These are phyloP conservation scores for Ochlodes sylvanus DNA, from an alignment of 2,888 invertebrate genomes.

Conservation along the genomic window DNA sequence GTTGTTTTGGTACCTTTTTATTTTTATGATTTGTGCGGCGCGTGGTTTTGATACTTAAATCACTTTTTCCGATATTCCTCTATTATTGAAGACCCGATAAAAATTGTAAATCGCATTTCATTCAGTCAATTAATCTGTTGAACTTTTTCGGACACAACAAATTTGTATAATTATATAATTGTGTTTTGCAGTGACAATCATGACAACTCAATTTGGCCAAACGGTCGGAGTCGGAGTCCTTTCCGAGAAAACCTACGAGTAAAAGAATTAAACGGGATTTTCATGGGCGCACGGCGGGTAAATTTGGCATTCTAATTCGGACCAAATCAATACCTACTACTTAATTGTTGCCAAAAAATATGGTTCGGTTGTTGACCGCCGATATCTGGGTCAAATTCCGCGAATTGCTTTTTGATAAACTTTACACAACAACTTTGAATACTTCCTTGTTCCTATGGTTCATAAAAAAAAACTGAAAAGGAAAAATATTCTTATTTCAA, in stretches of 20 bases:
- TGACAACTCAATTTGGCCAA: neutral
- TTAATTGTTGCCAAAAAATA: constrained; percentile 22
- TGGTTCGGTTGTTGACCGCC: constrained; percentile 19
- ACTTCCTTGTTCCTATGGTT: neutral
- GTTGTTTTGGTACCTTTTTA: too few relatives aligned
- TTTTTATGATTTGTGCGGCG: too few relatives aligned
- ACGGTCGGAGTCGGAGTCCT: constrained; percentile 6
- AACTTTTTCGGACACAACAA: neutral
- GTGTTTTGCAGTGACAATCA: neutral
- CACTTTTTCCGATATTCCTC: too few relatives aligned
- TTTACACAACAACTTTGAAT: neutral
- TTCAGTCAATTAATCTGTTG: too few relatives aligned
- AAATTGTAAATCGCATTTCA: too few relatives aligned
- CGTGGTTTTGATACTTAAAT: too few relatives aligned
- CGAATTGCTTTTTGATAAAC: constrained; percentile 13
- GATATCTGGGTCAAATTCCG: constrained; percentile 10
- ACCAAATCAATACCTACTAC: constrained; percentile 28
- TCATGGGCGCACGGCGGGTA: neutral
- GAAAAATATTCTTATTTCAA: too few relatives aligned
- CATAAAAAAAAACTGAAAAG: too few relatives aligned
- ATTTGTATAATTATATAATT: constrained; percentile 10
- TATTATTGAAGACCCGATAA: too few relatives aligned
- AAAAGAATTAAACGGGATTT: neutral
- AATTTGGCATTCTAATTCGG: constrained; percentile 14
- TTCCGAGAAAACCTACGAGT: neutral